Base-by-base conservation (phyloP, 2,888 invertebrate genomes). In the Pocota personata region DNA sequence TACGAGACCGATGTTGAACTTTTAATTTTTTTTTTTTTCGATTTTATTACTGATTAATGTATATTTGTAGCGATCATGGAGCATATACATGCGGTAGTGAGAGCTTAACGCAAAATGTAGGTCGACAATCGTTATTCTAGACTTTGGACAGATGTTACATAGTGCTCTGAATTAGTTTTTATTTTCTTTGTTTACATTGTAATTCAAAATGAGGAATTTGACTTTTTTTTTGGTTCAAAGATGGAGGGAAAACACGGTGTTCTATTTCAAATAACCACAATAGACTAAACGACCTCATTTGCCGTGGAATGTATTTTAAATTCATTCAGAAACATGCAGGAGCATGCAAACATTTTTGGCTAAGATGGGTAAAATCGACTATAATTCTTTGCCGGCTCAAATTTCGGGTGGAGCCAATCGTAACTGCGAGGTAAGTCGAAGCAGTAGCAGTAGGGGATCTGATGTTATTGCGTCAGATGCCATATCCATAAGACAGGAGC, bases 21-120 rank as follows among this genome's bases (percentile, higher is more conserved):
- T 30, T 24, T n/a, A 40, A n/a, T 14, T 27, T 32, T 46, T 24
- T n/a, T 60, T 24, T 14, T 27, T 32, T 46, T 48, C 10, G 24
- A 30, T 24, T 76, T 60, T 35, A 2, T 8, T 7, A 19, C 21
- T 58, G 71, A 46, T 46, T 58, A 52, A 52, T 40, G 21, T 19
- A 55, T 52, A 55, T 52, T 35, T 8, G 52, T 16, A 32, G 32
- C 24, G 35, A 75, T 64, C 57, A 46, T 55, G 43, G n/a, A 52
- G 73, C 62, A 14, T 78, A 48, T n/a, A 46, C 12, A 30, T 12
- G 46, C 27, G 32, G 69, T 64, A 84, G 75, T 75, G 57, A 79
- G 64, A 84, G 62, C 78, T 73, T 67, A 78, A 62, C 66, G 73
- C 62, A 12, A 14, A 52, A 84, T 75, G 62, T 84, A 69, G 83